These are phyloP conservation scores for Anisognathus igniventris DNA, from an alignment of 2,797 vertebrate genomes.

Conservation along the genomic window DNA sequence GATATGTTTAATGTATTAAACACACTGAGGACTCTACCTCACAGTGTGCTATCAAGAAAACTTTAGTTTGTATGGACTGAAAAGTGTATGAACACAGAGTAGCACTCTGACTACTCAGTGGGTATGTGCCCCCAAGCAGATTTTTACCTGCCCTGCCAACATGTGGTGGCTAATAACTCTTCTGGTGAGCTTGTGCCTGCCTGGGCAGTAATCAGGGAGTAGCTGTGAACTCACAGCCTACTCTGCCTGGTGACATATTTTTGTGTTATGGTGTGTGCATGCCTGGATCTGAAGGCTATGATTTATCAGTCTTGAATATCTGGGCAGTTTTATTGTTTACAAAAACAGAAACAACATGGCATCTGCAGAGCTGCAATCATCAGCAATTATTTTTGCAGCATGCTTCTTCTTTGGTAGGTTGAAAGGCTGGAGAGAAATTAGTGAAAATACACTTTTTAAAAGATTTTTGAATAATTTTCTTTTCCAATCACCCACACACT, in stretches of 20 bases:
- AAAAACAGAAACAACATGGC: background rate
- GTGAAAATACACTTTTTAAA: background rate
- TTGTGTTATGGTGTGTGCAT: background rate
- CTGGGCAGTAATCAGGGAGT: background rate
- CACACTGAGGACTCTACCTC: background rate
- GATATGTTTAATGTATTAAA: background rate
- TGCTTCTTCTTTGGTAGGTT: background rate
- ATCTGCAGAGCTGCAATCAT: background rate
- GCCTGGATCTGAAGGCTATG: background rate
- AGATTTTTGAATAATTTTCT: background rate
- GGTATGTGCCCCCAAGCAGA: background rate
- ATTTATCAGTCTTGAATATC: background rate
- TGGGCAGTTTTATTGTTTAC: background rate
- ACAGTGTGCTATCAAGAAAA: background rate
- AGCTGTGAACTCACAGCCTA: background rate
- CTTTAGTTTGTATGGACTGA: background rate
- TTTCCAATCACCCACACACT: background rate
- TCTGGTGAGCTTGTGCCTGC: background rate
- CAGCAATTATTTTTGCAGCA: background rate
- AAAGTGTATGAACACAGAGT: background rate
- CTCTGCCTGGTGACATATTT: background rate
- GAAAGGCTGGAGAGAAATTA: background rate
- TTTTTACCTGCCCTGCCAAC: background rate
- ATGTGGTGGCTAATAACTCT: background rate
- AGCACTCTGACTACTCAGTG: background rate